Evolutionary conservation across 1,140 invertebrate genomes (phyloP).

Genomic region (Gonioctena quinquepunctata): DNA sequence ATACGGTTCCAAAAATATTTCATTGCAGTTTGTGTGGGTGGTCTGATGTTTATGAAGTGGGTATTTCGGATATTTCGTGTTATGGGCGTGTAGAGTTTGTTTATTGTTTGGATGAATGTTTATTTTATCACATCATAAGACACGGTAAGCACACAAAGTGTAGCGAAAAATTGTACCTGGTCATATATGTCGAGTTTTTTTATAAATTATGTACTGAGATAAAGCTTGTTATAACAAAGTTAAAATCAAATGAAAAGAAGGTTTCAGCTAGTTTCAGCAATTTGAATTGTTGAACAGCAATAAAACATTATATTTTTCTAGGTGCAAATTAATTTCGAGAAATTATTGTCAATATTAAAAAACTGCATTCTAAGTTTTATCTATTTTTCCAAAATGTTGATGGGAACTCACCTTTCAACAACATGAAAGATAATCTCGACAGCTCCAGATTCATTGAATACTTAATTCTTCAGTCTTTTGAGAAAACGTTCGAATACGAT

Average conservation of each 20-base stretch:
- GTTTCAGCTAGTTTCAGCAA: no score
- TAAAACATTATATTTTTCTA: no score
- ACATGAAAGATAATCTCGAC: no score
- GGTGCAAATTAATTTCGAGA: no score
- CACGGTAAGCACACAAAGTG: not conserved
- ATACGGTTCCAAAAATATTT: conserved; percentile 6
- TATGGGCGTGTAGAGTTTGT: not conserved
- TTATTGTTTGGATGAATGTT: not conserved
- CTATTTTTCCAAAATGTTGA: not conserved
- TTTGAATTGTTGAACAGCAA: no score
- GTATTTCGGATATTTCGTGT: not conserved
- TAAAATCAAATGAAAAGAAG: no score
- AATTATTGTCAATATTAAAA: no score
- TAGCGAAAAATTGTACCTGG: not conserved
- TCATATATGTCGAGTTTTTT: no score
- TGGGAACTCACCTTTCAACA: not conserved
- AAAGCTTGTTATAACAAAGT: no score
- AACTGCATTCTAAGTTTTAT: no score
- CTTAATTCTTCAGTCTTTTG: conserved; percentile 11
- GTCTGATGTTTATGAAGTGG: conserved; percentile 3
- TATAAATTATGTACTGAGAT: no score
- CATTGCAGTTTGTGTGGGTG: conserved; percentile 8
- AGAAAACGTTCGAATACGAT: not conserved
- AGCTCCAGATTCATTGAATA: no score
- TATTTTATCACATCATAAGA: conserved; percentile 1